These are phyloP conservation scores for Xylocampa areola DNA, from an alignment of 2,888 invertebrate species.

Conservation along the genomic window DNA sequence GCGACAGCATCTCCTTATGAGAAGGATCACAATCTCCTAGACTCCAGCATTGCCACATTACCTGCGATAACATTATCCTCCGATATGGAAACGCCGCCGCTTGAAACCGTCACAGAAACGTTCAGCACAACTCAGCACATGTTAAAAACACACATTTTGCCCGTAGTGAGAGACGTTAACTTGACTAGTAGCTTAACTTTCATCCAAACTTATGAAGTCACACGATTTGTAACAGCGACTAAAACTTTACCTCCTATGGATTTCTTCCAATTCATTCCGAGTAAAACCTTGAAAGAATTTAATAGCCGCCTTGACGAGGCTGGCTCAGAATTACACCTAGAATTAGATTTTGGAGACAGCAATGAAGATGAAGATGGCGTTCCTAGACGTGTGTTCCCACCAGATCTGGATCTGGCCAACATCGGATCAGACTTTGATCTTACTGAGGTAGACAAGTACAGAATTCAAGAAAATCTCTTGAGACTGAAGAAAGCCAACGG, in stretches of 20 bases:
- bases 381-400: constrained; percentile 88
- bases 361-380: constrained; percentile 91
- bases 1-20: constrained; percentile 94
- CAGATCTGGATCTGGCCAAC: constrained; percentile 92
- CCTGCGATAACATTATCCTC: constrained; percentile 94
- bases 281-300: constrained; percentile 96
- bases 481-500: constrained; percentile 86
- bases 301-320: constrained; percentile 96
- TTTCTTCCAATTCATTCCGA: constrained; percentile 95
- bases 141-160: constrained; percentile 96
- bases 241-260: constrained; percentile 97
- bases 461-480: constrained; percentile 86
- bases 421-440: constrained; percentile 93
- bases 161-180: constrained; percentile 93
- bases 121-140: constrained; percentile 97
- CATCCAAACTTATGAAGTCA: constrained; percentile 96
- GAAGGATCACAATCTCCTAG: constrained; percentile 91
- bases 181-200: constrained; percentile 94
- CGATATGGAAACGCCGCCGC: constrained; percentile 95
- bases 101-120: constrained; percentile 96
- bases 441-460: constrained; percentile 92
- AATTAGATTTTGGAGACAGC: constrained; percentile 95
- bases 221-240: constrained; percentile 96
- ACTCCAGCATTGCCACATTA: constrained; percentile 95
- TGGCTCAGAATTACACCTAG: constrained; percentile 95